phyloP scores from a whole-genome alignment of 2,797 vertebrate genomes.

The Pangasius mekongensis region DNA sequence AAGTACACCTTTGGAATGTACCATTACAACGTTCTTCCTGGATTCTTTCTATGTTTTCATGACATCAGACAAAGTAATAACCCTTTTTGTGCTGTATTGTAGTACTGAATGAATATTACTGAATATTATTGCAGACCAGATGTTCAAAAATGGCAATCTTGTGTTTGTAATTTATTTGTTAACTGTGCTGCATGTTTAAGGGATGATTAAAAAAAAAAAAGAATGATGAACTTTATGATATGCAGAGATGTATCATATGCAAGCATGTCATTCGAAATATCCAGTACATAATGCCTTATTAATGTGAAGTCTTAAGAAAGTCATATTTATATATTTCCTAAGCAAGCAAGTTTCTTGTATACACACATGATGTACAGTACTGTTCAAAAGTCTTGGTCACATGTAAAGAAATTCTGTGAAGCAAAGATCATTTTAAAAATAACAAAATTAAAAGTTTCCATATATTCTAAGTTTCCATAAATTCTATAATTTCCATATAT shows the following conservation, averaged over 20 bases:
- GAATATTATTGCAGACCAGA: not conserved
- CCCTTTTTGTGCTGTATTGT: not conserved
- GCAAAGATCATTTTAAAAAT: no score
- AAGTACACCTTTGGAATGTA: not conserved
- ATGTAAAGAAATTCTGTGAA: not conserved
- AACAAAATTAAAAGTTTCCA: no score
- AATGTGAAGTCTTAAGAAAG: not conserved
- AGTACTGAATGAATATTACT: not conserved
- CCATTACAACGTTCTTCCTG: not conserved
- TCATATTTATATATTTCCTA: not conserved
- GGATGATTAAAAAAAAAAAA: no score
- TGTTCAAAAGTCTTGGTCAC: not conserved
- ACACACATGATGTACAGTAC: no score
- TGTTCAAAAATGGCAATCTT: not conserved
- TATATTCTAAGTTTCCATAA: no score
- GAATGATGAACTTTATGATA: no score
- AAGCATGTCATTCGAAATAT: not conserved
- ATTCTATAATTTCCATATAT: no score
- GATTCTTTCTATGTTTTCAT: not conserved
- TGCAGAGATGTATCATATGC: not conserved
- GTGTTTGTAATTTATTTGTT: not conserved
- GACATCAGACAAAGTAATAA: not conserved
- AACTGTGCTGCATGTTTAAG: not conserved
- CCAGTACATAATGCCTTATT: not conserved
- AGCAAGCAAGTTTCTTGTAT: no score